Evolutionary conservation across 2,888 invertebrate genomes (phyloP), one percentile per base, ranked within the genome.

Genomic region (Andrena dorsata): DNA sequence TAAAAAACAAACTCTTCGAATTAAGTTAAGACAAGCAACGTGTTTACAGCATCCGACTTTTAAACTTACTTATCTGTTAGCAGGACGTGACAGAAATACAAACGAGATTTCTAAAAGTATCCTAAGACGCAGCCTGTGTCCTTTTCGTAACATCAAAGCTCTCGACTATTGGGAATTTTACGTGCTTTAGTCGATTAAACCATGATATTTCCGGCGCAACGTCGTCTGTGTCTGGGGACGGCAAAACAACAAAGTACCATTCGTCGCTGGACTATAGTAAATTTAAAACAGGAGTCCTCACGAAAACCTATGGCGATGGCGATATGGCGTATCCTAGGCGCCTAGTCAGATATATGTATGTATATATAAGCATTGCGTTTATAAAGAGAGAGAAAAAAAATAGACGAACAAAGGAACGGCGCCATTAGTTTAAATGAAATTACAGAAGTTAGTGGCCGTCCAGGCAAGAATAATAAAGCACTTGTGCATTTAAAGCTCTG

Each of bases 211-310:
- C 83, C 83, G 80, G 79, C 80, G 85, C 89, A 89, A 88, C 85
- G 81, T 88, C 85, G 82, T 90, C 81, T 89, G 83, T 87, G 83
- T 91, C 87, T 89, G 90, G 92, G 92, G 91, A 93, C 92, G 93
- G 92, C 92, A 92, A 93, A 93, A 92, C 89, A 93, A 93, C 91
- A 92, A 91, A 93, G 92, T 93, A 93, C 93, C 93, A 92, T 92
- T 93, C 92, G 92, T 93, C 92, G 93, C 92, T 92, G 88, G 88
- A 88, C 78, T 90, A 88, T 82, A 88, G 86, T 86, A 84, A 88
- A 88, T 90, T 90, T 84, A 78, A 86, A 84, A 86, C 82, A 82
- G 75, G 79, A 83, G 85, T 90, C 68, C 81, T 86, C 71, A 80
- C 77, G 53, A 82, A 76, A 84, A 85, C 66, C 71, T 83, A 88